Base-by-base conservation (phyloP, 2,113 vertebrate genomes). In the Paradoxurus hermaphroditus region DNA sequence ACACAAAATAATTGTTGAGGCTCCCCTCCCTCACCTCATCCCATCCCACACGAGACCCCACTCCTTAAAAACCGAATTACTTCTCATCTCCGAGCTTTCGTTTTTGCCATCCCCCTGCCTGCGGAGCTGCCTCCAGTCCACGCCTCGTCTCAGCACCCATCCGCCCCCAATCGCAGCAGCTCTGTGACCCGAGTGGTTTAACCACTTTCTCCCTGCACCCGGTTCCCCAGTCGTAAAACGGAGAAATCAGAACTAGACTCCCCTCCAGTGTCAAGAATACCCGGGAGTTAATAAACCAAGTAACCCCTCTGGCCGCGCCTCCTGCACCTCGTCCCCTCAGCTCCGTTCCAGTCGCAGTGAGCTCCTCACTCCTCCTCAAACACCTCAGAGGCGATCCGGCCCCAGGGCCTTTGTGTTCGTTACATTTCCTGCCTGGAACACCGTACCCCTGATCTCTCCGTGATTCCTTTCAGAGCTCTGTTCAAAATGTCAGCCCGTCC, bases 401-500 rank as follows among this genome's bases (percentile, higher is more conserved):
- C 83, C 88, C 51, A 25, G 90, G 90, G 41, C 44, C 87, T 95
- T 84, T 92, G 65, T 41, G 31, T 63, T 83, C 25, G 87, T 65
- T 82, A 2, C 91, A 95, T 75, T 97, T 90, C 87, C 84, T 85
- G 29, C 84, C 27, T 27, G 18, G 46, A 83, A 81, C 75, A 63
- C 46, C 68, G 39, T 65, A 19, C 11, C 73, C 62, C 34, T 3
- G 3, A 65, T 88, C 70, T 92, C 78, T 62, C 25, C 41, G 16
- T 86, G 73, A 63, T 82, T 94, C 70, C 56, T 86, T 96, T 79
- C 59, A 65, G 39, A n/a, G 29, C 44, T 73, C 34, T 95, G 41
- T 96, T 90, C 87, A 92, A 23, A 23, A 73, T 96, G 65, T 87
- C 68, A 92, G 49, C 39, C 53, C 19, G 16, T 93, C 96, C 94